Evolutionary conservation across 1,140 invertebrate species (phyloP).

Genomic region (Belonocnema kinseyi): DNA sequence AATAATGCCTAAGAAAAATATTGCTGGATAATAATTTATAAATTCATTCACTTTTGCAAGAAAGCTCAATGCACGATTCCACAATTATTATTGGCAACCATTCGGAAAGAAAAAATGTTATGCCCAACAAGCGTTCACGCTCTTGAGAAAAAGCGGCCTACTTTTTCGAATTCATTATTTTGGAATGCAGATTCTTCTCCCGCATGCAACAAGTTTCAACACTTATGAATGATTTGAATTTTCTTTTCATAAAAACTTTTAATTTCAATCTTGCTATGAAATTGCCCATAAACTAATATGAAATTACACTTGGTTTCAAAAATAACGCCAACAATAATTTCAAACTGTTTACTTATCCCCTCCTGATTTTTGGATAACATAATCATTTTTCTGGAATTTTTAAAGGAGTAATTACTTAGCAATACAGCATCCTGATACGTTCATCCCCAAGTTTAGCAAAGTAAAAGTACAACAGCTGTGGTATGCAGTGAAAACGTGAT

Average conservation of each 20-base stretch:
- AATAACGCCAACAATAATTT: too few relatives aligned
- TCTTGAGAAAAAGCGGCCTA: slow-evolving; percentile 32
- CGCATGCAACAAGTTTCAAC: background rate
- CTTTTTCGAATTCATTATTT: slow-evolving; percentile 16
- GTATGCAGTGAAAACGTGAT: slow-evolving; percentile 40
- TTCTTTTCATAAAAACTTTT: background rate
- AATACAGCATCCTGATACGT: slow-evolving; percentile 5
- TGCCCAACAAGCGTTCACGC: slow-evolving; percentile 13
- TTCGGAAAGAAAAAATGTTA: slow-evolving; percentile 9
- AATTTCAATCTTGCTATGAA: background rate
- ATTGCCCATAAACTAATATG: background rate
- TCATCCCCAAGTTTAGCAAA: background rate
- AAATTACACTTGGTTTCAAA: background rate
- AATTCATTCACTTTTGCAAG: too few relatives aligned
- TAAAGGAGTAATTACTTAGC: background rate
- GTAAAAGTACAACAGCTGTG: slow-evolving; percentile 51
- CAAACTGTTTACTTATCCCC: background rate
- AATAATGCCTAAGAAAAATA: too few relatives aligned
- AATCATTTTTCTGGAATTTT: background rate
- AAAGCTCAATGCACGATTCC: background rate
- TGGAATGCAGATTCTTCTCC: background rate
- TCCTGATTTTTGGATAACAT: too few relatives aligned
- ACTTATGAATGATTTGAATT: background rate
- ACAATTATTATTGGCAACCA: background rate
- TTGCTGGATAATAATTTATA: too few relatives aligned